Percentiles rank a stretch among this genome's conserved stretches.
Evolutionary conservation across 2,797 vertebrate genomes (phyloP).

Genomic region (Sebastes hubbsi): DNA sequence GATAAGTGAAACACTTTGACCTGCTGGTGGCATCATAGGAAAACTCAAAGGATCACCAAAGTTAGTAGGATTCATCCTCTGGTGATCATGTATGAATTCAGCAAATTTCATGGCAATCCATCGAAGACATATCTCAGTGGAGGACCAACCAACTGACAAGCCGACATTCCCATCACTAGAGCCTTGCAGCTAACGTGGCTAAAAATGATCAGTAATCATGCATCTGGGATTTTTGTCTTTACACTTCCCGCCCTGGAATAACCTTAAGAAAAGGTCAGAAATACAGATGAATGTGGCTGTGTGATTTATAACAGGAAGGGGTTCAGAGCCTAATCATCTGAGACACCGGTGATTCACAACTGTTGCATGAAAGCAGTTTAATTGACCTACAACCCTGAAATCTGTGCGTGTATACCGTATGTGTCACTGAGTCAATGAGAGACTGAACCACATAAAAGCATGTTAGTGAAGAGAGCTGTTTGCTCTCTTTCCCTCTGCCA

Average conservation of each 20-base stretch:
- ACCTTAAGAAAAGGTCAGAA: not conserved
- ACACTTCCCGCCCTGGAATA: not conserved
- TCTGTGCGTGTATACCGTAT: not conserved
- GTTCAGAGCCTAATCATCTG: not conserved
- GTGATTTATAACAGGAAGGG: not conserved
- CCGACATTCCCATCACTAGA: not conserved
- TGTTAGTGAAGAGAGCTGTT: not conserved
- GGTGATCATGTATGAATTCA: not conserved
- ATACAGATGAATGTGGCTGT: not conserved
- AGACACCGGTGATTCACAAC: conserved; percentile 4
- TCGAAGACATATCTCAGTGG: not conserved
- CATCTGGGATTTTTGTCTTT: not conserved
- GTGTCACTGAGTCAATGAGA: conserved; percentile 5
- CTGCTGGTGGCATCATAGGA: not conserved
- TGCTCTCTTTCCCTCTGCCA: not conserved
- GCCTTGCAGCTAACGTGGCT: not conserved
- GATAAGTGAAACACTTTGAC: not conserved
- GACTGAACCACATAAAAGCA: conserved; percentile 4
- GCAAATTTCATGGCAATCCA: not conserved
- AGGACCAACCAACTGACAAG: not conserved
- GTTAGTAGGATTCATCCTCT: not conserved
- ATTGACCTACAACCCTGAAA: not conserved
- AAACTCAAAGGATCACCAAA: not conserved
- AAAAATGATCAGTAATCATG: not conserved
- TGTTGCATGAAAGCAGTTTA: not conserved